Evolutionary conservation across 2,113 vertebrate genomes (phyloP), one percentile per base, ranked within the genome.

Genomic region (Eonycteris spelaea): DNA sequence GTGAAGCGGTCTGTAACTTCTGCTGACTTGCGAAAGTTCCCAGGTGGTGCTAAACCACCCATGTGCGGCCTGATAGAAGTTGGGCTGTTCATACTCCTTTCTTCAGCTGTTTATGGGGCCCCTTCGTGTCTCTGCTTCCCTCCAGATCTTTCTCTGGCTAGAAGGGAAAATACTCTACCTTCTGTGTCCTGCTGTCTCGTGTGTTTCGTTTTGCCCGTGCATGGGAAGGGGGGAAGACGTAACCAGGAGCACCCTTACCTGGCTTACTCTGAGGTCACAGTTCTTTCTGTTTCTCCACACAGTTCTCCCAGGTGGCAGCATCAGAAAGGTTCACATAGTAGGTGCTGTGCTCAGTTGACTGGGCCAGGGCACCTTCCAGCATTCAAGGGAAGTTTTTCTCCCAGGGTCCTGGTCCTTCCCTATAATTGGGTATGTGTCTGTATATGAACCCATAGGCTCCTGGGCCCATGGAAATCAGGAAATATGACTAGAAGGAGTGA

Each of bases 241-340:
- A 35, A 68, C 40, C 10, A 10, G 61, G 2, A 11, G 30, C 48
- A 33, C 38, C 12, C 59, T 84, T 51, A 1, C 38, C 71, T 51
- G 19, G 35, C 35, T 19, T 21, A 18, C 12, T 33, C 53, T 45
- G n/a, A 30, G 2, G n/a, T 55, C 45, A 2, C 3, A 28, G 45
- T 26, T 59, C 74, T 65, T 35, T 48, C 59, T 53, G 43, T 77
- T n/a, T 82, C 61, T 67, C 9, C 10, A 2, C 0, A 3, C 1
- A 1, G 5, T 75, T 43, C 26, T 86, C 59, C 38, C 9, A 33
- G 19, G 6, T 30, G 30, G 26, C 43, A 24, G 30, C 7, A 40
- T 35, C 35, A 11, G 26, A 51, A 45, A 14, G 5, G 53, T n/a
- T 53, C 43, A 18, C 0, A 2, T 1, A 18, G 40, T 1, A 0